A percentile compares a stretch with the other conserved stretches of the same genome.
Evolutionary conservation across 1,140 invertebrate genomes (phyloP).

Genomic region (Neodiprion lecontei): DNA sequence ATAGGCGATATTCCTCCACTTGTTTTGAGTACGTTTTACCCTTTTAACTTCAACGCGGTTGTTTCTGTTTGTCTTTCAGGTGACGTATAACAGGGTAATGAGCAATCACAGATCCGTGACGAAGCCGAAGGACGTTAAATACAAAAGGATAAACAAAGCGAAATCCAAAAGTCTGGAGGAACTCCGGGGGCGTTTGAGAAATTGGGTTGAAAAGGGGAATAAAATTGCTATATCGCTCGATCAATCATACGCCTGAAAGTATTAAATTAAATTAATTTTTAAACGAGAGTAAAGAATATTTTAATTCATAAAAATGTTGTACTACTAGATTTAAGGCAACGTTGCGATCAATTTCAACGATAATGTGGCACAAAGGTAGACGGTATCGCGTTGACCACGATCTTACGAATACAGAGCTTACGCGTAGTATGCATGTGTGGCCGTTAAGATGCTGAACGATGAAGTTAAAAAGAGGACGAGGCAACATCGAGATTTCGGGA

Average conservation of each 20-base stretch:
- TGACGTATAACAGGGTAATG: constrained; percentile 87
- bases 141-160: constrained; percentile 88
- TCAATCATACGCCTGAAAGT: constrained; percentile 57
- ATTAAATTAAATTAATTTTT: neutral
- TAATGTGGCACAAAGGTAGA: neutral
- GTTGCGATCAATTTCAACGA: neutral
- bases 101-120: constrained; percentile 88
- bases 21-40: neutral
- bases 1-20: neutral
- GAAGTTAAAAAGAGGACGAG: too few species aligned
- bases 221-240: constrained; percentile 62
- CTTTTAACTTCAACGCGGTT: too few species aligned
- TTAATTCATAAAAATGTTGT: constrained; percentile 17
- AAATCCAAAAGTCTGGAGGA: constrained; percentile 90
- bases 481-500: too few species aligned
- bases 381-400: too few species aligned
- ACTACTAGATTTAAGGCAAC: neutral
- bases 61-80: constrained; percentile 54
- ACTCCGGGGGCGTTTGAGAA: constrained; percentile 79
- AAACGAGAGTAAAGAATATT: constrained; percentile 8
- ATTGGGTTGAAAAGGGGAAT: constrained; percentile 83
- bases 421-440: too few species aligned
- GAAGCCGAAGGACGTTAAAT: constrained; percentile 89
- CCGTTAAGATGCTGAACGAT: too few species aligned
- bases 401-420: too few species aligned